Conservation (phyloP, 2,797 vertebrate genomes). For the Spinus olivaceus region DNA sequence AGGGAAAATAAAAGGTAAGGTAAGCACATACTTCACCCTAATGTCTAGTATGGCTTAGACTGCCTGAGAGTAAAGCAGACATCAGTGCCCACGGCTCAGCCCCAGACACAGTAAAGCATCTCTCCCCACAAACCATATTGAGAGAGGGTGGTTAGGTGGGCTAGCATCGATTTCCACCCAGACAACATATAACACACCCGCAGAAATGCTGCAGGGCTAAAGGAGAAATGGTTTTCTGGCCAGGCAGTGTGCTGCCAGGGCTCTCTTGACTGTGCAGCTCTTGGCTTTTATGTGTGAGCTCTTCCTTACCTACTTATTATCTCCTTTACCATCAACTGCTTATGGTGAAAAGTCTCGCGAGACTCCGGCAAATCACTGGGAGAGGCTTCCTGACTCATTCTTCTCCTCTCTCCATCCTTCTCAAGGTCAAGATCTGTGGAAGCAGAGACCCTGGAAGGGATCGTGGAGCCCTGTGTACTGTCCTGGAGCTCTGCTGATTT, state of each 20-base stretch:
- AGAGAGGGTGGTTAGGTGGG: neutral
- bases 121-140: neutral
- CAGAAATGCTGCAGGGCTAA: neutral
- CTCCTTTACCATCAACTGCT: slow-evolving; percentile 50
- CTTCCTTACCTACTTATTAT: slow-evolving; percentile 63
- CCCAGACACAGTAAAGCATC: neutral
- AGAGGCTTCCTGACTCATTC: neutral
- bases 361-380: neutral
- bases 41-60: neutral
- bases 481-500: neutral
- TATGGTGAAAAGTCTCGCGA: neutral
- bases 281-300: neutral
- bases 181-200: neutral
- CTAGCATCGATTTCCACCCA: neutral
- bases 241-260: neutral
- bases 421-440: neutral
- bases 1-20: neutral
- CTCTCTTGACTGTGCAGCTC: neutral
- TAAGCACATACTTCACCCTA: neutral
- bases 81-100: neutral
- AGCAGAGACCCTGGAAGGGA: neutral
- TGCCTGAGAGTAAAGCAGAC: neutral
- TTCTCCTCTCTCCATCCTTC: neutral
- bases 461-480: neutral
- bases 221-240: neutral